Evolutionary conservation across 2,113 vertebrate species (phyloP), one percentile per base, ranked within the genome.

Genomic region (Donacobius atricapilla): DNA sequence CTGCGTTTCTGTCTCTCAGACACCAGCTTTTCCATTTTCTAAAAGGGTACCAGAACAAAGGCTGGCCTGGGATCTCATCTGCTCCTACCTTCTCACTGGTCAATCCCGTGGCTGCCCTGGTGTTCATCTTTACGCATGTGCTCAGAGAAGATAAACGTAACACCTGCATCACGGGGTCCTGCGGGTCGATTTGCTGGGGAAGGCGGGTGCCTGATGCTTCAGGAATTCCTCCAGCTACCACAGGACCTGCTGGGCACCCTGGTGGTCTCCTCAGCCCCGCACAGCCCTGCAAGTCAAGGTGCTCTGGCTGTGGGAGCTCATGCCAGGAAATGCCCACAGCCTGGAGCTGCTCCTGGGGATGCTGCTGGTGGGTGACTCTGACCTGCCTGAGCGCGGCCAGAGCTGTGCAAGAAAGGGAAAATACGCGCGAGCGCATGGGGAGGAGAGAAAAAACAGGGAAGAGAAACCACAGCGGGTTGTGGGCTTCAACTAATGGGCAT

Each of bases 391-490:
- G 51, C 4, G 24, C 5, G 1, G 35, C 6, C 37, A 45, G 5
- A 39, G 16, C 58, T 6, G 5, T 2, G 64, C 37, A 13, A 79
- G 50, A 65, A 60, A 22, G 61, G 79, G 70, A 71, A 45, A 0
- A 4, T 2, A 16, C 10, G 50, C 7, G 28, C 0, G 0, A 54
- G 48, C 2, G 5, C 23, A 0, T 0, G 20, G 54, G 45, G 35
- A 63, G 35, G 30, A 33, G 56, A 71, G 63, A 31, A 58, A 68
- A 68, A 65, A 5, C n/a, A 21, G 56, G 7, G 10, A 37, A 6
- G 21, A 42, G 72, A 60, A 94, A 79, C 79, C 79, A 63, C 73
- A 78, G 0, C 56, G 63, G 53, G 64, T 45, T 73, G 75, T 81
- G 85, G 79, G 64, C 28, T 93, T 66, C 47, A 71, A 61, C 60